Percentiles rank a stretch among this genome's conserved stretches.
Evolutionary conservation across 2,113 vertebrate species (phyloP).

Genomic region (Epinephelus cyanopodus): DNA sequence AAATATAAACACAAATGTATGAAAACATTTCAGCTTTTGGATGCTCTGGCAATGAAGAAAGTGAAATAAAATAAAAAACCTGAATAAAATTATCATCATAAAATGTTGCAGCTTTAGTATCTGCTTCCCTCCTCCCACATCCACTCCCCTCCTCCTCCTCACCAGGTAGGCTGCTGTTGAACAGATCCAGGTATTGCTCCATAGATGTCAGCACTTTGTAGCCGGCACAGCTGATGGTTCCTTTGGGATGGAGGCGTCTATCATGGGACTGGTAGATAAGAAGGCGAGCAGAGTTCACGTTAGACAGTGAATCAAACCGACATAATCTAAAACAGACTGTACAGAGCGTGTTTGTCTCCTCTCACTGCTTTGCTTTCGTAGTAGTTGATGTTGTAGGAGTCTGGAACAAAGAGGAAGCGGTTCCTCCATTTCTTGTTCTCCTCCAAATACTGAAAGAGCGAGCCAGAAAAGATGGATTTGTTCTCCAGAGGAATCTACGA

Average conservation of each 20-base stretch:
- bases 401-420: constrained; percentile 90
- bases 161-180: constrained; percentile 91
- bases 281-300: background rate
- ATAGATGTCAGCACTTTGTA: constrained; percentile 92
- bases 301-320: background rate
- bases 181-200: constrained; percentile 92
- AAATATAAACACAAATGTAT: no score
- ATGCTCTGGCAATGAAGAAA: no score
- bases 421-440: constrained; percentile 96
- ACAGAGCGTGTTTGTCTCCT: accelerated
- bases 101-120: background rate
- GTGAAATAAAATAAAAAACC: background rate
- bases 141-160: constrained; percentile 39
- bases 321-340: background rate
- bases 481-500: constrained; percentile 88
- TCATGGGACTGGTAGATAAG: constrained; percentile 87
- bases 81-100: background rate
- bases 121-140: background rate
- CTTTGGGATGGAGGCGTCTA: constrained; percentile 86
- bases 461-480: constrained; percentile 93
- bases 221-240: constrained; percentile 90
- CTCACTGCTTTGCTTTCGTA: constrained; percentile 93
- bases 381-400: constrained; percentile 90
- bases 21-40: no score
- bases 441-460: constrained; percentile 93